Evolutionary conservation across 2,888 invertebrate species (phyloP), one percentile per base, ranked within the genome.

Genomic region (Nomada fucata): DNA sequence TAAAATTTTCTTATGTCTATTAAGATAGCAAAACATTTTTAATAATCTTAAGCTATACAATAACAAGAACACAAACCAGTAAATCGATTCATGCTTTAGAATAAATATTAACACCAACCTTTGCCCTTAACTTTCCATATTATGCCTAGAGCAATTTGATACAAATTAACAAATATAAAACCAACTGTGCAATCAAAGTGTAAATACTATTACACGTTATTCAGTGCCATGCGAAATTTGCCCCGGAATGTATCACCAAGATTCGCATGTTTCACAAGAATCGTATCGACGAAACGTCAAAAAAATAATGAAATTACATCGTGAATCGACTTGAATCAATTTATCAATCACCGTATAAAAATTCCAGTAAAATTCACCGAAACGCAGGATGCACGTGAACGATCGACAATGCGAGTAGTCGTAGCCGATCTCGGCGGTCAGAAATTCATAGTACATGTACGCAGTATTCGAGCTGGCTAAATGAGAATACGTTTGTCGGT

Each of bases 231-330:
- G 9, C 53, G 83, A 83, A 78, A 20, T n/a, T 82, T 53, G 83
- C 63, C 18, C 15, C 44, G 15, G 61, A 71, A 36, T 59, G 57
- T 2, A 13, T 1, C 11, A 47, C 7, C 20, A 59, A 29, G 52
- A 75, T 77, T 67, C 77, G 55, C 55, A 53, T 81, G 76, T 74
- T 82, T 78, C 60, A 20, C 36, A 42, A 26, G 5, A 36, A 55
- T 72, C 29, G 65, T 50, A 71, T 69, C 76, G 70, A 75, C 81
- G 73, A 88, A 88, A 88, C 78, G 89, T 88, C 88, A 85, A 67
- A 70, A 42, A 73, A 85, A 89, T 86, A 78, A 90, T 91, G 89
- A 92, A 92, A 92, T 91, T 91, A 63, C 71, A 86, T 83, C 79
- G 90, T 90, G 77, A 88, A 84, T 85, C 73, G 47, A 79, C 76